These are phyloP conservation scores for Conistra vaccinii DNA, from an alignment of 2,888 invertebrate genomes.

Conservation along the genomic window DNA sequence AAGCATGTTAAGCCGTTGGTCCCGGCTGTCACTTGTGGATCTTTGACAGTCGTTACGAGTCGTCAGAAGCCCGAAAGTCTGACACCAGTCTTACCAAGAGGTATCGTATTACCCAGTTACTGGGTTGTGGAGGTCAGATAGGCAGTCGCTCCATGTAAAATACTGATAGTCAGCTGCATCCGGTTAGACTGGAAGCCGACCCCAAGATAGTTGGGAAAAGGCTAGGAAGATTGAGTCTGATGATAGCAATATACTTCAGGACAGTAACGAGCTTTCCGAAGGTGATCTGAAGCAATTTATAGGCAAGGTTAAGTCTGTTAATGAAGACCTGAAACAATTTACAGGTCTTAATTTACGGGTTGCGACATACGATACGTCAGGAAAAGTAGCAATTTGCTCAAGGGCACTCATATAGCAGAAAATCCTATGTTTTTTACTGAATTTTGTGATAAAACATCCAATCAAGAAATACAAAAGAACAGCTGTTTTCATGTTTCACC, in stretches of 20 bases:
- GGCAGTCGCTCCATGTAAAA: too few relatives aligned
- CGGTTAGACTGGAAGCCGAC: too few relatives aligned
- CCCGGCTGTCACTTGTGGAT: too few relatives aligned
- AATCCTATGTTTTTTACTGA: background rate
- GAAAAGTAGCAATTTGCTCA: background rate
- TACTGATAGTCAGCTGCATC: too few relatives aligned
- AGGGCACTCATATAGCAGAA: background rate
- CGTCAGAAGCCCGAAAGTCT: too few relatives aligned
- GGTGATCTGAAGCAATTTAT: constrained; percentile 14
- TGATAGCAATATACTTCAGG: background rate
- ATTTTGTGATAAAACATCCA: background rate
- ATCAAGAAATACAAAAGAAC: background rate
- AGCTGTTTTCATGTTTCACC: background rate
- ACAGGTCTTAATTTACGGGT: background rate
- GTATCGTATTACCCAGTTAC: too few relatives aligned
- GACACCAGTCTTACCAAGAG: too few relatives aligned
- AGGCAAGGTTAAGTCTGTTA: constrained; percentile 17
- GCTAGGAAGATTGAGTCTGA: too few relatives aligned
- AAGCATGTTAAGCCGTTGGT: too few relatives aligned
- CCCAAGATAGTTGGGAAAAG: too few relatives aligned
- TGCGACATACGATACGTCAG: background rate
- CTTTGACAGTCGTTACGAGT: too few relatives aligned
- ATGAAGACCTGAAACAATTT: constrained; percentile 12
- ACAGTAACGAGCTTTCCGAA: background rate
- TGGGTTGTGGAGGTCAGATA: too few relatives aligned